Percentiles rank a stretch among this genome's conserved stretches.
Evolutionary conservation across 1,140 invertebrate species (phyloP).

Genomic region (Dermatophagoides farinae): DNA sequence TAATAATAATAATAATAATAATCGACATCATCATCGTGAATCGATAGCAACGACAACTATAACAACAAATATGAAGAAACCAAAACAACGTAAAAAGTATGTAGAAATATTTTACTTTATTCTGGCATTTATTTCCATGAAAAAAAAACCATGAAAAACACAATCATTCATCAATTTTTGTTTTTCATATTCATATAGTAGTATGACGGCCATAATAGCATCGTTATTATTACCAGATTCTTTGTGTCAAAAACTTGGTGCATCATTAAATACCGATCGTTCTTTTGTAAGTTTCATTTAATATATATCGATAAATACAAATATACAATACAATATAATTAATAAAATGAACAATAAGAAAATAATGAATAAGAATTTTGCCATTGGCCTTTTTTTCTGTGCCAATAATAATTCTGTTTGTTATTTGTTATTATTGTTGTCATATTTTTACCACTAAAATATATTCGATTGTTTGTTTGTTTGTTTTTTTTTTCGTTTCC

Average conservation of each 20-base stretch:
- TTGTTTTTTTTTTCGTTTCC: background rate
- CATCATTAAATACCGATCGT: constrained; percentile 12
- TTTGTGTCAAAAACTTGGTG: constrained; percentile 1
- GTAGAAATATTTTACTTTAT: background rate
- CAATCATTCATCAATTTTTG: background rate
- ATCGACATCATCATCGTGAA: background rate
- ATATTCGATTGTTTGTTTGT: too few species aligned
- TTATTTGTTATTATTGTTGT: too few species aligned
- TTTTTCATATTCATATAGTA: background rate
- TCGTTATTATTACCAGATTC: constrained; percentile 1
- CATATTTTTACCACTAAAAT: too few species aligned
- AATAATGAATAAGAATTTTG: background rate
- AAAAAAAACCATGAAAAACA: too few species aligned
- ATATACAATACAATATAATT: background rate
- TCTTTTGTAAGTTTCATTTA: background rate
- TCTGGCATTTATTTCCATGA: too few species aligned
- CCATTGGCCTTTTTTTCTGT: background rate
- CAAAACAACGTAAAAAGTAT: constrained; percentile 2
- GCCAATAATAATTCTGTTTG: background rate
- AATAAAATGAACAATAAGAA: too few species aligned
- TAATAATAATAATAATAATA: background rate
- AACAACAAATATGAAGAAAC: background rate
- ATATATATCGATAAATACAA: background rate
- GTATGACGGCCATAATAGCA: constrained; percentile 6
- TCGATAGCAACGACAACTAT: background rate